Percentiles rank a stretch among this genome's conserved stretches.
Conservation (phyloP, 2,888 invertebrate species). For the Alloscopus bannaensis region DNA sequence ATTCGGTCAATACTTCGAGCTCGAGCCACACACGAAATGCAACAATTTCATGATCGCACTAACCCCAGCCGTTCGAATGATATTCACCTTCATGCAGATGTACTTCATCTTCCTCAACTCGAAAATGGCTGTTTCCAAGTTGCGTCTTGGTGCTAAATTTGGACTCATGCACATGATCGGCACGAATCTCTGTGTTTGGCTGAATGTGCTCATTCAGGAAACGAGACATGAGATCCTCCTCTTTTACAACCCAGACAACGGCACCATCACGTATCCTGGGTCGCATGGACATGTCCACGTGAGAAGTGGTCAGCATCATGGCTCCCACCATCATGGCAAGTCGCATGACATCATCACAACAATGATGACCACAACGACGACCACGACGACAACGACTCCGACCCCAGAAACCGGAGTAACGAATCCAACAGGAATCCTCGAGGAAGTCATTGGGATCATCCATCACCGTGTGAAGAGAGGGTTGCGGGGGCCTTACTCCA, state of each 20-base stretch:
- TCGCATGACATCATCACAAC: constrained; percentile 12
- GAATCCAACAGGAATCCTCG: neutral
- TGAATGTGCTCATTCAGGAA: constrained; percentile 83
- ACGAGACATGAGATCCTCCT: constrained; percentile 76
- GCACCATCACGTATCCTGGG: constrained; percentile 50
- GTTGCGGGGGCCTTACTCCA: constrained; percentile 70
- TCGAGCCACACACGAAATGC: constrained; percentile 92
- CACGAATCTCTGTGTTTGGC: constrained; percentile 97
- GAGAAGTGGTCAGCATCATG: constrained; percentile 23
- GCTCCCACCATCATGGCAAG: constrained; percentile 30
- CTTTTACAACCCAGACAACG: constrained; percentile 73
- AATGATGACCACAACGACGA: constrained; percentile 14
- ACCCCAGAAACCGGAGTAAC: no score
- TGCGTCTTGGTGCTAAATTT: constrained; percentile 85
- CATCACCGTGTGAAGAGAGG: constrained; percentile 68
- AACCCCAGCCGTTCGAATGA: constrained; percentile 94
- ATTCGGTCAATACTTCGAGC: constrained; percentile 96
- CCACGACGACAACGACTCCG: neutral
- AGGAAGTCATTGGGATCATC: neutral
- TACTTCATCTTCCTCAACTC: constrained; percentile 97
- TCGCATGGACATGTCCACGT: constrained; percentile 25
- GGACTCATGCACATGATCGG: constrained; percentile 99
- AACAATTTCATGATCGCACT: constrained; percentile 92
- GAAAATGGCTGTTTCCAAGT: constrained; percentile 70
- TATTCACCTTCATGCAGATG: constrained; percentile 98